Base-by-base conservation (phyloP, 2,113 vertebrate species). In the Scortum barcoo region DNA sequence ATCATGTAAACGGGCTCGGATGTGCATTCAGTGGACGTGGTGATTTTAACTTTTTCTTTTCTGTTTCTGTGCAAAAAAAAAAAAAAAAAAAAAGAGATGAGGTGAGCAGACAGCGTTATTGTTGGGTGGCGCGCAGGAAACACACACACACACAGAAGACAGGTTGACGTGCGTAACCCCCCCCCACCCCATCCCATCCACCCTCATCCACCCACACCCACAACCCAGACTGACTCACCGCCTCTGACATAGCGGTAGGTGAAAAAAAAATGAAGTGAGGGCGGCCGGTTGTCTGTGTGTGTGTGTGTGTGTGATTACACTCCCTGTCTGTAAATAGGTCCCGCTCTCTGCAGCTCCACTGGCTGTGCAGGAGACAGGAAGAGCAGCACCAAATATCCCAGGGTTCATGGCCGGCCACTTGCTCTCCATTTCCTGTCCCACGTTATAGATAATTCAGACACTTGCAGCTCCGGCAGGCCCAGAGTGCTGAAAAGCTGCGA, bases 361-460 rank as follows among this genome's bases (percentile, higher is more conserved):
- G 70, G 78, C 82, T 78, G 88, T 66, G 72, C 65, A 76, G 33
- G 65, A 88, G 67, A 79, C 88, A 86, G 89, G 81, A 88, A 86
- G 83, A 91, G 86, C 77, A 76, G 79, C 75, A 80, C 63, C 72
- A 77, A 77, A 28, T 70, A 81, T 87, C 88, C 81, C 86, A 71
- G 72, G 87, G 79, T 87, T 92, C 76, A 83, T 89, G 72, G 66
- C 82, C 26, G 63, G 61, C 63, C 81, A 84, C 86, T 87, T 46
- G 67, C 78, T 85, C 50, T 78, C 83, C 81, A 79, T 84, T 88
- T 90, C 88, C 87, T 79, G 81, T 70, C 80, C 83, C 89, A 80
- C 67, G 86, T 89, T 94, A 92, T 93, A 72, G 90, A 95, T 93
- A 87, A 93, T 94, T 94, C 82, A 94, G 86, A 93, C 78, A 36